A percentile compares a stretch with the other conserved stretches of the same genome.
These are phyloP conservation scores for Leuciscus idus DNA, from an alignment of 2,113 vertebrate species.

Conservation along the genomic window DNA sequence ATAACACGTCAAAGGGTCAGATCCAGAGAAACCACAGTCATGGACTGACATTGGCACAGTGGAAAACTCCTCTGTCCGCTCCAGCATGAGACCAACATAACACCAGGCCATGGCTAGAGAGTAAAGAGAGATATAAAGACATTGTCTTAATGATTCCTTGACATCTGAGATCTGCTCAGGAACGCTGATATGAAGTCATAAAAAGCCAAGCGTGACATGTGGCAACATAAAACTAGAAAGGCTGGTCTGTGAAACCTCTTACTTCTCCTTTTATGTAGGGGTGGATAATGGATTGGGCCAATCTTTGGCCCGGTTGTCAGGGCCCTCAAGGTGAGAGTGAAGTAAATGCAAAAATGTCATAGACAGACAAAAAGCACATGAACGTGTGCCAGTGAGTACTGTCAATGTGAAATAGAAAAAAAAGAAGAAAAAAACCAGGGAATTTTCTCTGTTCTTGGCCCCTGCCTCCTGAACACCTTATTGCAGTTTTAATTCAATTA, in stretches of 20 bases:
- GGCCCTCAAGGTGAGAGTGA: not conserved
- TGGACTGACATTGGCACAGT: slow-evolving; percentile 79
- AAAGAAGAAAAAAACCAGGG: not conserved
- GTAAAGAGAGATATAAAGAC: not conserved
- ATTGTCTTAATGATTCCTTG: not conserved
- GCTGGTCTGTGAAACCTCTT: slow-evolving; percentile 3
- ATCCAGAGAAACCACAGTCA: slow-evolving; percentile 81
- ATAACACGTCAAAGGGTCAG: slow-evolving; percentile 79
- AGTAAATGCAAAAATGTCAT: not conserved
- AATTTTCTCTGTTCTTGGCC: not conserved
- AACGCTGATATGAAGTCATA: not conserved
- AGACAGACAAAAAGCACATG: not conserved
- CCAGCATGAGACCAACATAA: slow-evolving; percentile 83
- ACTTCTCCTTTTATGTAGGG: not conserved
- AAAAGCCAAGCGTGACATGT: not conserved
- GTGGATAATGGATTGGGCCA: not conserved
- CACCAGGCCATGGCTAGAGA: slow-evolving; percentile 81
- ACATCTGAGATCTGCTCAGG: not conserved
- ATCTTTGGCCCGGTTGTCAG: not conserved
- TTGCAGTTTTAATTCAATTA: not conserved
- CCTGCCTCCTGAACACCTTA: too few species aligned
- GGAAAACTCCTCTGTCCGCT: slow-evolving; percentile 79
- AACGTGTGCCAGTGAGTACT: not conserved
- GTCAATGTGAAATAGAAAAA: not conserved
- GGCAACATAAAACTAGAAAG: slow-evolving; percentile 9